Evolutionary conservation across 1,140 invertebrate species (phyloP), one percentile per base, ranked within the genome.

Genomic region (Asobara japonica): DNA sequence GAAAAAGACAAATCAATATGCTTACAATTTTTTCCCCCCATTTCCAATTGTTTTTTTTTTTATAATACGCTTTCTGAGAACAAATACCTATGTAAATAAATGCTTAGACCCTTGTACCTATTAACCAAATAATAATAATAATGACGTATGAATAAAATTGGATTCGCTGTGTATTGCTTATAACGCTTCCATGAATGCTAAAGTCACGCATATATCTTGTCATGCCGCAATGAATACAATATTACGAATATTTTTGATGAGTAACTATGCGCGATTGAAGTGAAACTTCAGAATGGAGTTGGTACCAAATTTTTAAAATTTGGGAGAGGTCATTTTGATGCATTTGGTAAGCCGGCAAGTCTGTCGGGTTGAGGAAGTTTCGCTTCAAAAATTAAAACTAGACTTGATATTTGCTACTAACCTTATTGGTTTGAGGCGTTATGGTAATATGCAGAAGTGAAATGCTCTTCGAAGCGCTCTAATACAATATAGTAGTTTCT

Each of bases 151-250:
- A 74, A 74, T 74, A 71, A 74, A 65, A 67, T 68, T 74, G 73
- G 73, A 62, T 68, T 33, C 60, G 73, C 73, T 74, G 73, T 74
- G 69, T 74, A 74, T 74, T 74, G 73, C 73, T 74, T 74, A 67
- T 64, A 74, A 72, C 73, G 73, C 69, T 74, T 73, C 64, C 65
- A 65, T 71, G 73, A 62, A 60, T 64, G 65, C 62, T 66, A 30
- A 36, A 51, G 29, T 74, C 41, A 45, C 38, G 61, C 56, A 73
- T 60, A 36, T 51, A 51, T 56, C 33, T 7, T 51, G 51, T 31
- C n/a, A 60, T 16, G 16, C 45, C 48, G 27, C 5, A 61, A 36
- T 7, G 31, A 16, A 27, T 30, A 30, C 25, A 41, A 66, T n/a
- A 25, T 66, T n/a, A n/a, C n/a, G n/a, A n/a, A n/a, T n/a, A n/a